Evolutionary conservation across 2,888 invertebrate species (phyloP), one percentile per base, ranked within the genome.

Genomic region (Brenthis hecate): DNA sequence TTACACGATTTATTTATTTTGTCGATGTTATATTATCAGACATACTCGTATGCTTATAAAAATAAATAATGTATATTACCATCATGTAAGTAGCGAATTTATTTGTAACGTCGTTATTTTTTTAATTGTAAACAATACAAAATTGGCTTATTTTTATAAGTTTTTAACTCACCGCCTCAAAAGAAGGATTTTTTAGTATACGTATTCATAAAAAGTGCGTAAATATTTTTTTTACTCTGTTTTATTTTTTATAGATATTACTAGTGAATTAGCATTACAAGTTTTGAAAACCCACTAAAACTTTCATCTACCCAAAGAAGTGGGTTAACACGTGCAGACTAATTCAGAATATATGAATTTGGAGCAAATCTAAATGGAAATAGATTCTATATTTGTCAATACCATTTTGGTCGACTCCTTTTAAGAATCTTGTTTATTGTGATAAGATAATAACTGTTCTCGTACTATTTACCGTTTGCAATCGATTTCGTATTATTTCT

Each of bases 361-460:
- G 19, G 19, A 57, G 19, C 6, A 43, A 57, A 57, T 47, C 57
- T 47, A 19, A 47, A 57, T 47, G 47, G 57, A 47, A 19, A 16
- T 43, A 13, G 23, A 57, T 43, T 13, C 57, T 47, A 47, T 57
- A 19, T 57, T 47, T 19, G 57, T 57, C 43, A 19, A 43, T 57
- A 19, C 19, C 19, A 19, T 47, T 57, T 47, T 13, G 23, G 43
- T 57, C 13, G 16, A 57, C 47, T 16, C 57, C 57, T 6, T 47
- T 57, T 13, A 36, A 43, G 16, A 19, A 19, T 14, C 19, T 47
- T 19, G 47, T 13, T 57, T 57, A 57, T 57, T 57, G 57, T 57
- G 19, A 43, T 43, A 1, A 47, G 14, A 47, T 19, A 57, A 47
- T 47, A 57, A 47, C 43, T 13, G 16, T 13, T 57, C 19, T 47